Percentiles rank a stretch among this genome's conserved stretches.
phyloP scores from a whole-genome alignment of 1,140 invertebrate species.

The Pogonomyrmex californicus region DNA sequence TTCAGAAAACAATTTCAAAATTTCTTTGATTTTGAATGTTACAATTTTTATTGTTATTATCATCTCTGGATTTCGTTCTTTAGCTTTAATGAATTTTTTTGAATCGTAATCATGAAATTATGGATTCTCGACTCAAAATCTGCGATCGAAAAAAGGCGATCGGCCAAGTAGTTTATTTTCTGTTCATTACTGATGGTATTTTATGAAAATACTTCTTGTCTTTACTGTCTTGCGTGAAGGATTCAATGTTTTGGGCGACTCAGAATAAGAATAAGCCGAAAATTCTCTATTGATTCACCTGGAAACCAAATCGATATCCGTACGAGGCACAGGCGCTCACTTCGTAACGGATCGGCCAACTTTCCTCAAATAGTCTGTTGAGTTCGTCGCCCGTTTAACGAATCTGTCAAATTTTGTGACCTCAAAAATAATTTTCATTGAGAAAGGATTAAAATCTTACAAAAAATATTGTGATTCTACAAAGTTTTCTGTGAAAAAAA shows the following conservation, averaged over 20 bases:
- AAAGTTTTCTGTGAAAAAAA: not conserved
- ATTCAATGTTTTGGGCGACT: constrained; percentile 49
- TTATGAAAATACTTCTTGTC: not conserved
- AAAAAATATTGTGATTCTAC: not conserved
- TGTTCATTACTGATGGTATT: not conserved
- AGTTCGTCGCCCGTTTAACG: constrained; percentile 54
- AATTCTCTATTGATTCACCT: constrained; percentile 82
- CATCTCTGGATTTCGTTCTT: not conserved
- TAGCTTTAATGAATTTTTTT: not conserved
- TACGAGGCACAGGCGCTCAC: constrained; percentile 83
- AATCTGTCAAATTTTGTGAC: not conserved
- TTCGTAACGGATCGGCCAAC: constrained; percentile 80
- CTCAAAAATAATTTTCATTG: not conserved
- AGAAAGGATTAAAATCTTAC: not conserved
- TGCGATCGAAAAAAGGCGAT: not conserved
- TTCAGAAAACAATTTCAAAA: not conserved
- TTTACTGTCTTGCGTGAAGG: constrained; percentile 9
- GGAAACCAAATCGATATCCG: constrained; percentile 84
- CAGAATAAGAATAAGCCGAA: constrained; percentile 77
- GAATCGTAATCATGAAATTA: not conserved
- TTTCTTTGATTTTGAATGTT: not conserved
- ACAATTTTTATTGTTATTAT: not conserved
- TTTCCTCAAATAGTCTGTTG: constrained; percentile 70
- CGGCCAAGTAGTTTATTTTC: not conserved
- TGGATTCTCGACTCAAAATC: not conserved